A percentile compares a stretch with the other conserved stretches of the same genome.
phyloP scores from a whole-genome alignment of 2,113 vertebrate genomes.

The Ptilorrhoa leucosticta region DNA sequence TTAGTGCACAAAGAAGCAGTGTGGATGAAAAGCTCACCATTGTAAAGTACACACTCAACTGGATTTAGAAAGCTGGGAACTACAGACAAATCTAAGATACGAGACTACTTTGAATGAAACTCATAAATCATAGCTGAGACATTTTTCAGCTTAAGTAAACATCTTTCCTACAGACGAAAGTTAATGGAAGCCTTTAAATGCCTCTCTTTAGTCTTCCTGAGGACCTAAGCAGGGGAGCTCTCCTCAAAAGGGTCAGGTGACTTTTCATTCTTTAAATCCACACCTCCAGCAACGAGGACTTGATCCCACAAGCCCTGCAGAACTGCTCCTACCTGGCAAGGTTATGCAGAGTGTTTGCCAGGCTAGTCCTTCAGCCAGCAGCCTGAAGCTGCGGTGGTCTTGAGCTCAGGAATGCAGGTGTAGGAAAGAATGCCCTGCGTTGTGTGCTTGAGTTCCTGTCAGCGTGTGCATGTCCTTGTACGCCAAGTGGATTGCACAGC shows the following conservation, averaged over 20 bases:
- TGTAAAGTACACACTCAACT: not conserved
- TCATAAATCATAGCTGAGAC: not conserved
- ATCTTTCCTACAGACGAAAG: not conserved
- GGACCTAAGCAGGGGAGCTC: not conserved
- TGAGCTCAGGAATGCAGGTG: constrained; percentile 1
- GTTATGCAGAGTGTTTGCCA: not conserved
- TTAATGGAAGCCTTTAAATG: not conserved
- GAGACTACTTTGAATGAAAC: not conserved
- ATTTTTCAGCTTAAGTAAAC: not conserved
- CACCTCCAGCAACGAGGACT: not conserved
- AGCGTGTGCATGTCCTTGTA: not conserved
- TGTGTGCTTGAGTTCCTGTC: not conserved
- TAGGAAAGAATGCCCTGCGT: not conserved
- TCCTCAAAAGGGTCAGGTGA: not conserved
- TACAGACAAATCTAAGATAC: not conserved
- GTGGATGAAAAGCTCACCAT: constrained; percentile 19
- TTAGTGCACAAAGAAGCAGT: constrained; percentile 27
- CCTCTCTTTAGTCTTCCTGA: not conserved
- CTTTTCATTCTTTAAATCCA: not conserved
- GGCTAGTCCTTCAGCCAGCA: not conserved
- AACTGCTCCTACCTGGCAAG: not conserved
- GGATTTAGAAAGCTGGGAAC: constrained; percentile 4
- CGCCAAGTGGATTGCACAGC: not conserved
- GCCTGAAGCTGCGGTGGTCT: not conserved
- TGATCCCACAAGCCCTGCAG: not conserved